Percentiles rank a stretch among this genome's conserved stretches.
Conservation (phyloP, 2,797 vertebrate species). For the Ctenochaetus hawaiiensis region DNA sequence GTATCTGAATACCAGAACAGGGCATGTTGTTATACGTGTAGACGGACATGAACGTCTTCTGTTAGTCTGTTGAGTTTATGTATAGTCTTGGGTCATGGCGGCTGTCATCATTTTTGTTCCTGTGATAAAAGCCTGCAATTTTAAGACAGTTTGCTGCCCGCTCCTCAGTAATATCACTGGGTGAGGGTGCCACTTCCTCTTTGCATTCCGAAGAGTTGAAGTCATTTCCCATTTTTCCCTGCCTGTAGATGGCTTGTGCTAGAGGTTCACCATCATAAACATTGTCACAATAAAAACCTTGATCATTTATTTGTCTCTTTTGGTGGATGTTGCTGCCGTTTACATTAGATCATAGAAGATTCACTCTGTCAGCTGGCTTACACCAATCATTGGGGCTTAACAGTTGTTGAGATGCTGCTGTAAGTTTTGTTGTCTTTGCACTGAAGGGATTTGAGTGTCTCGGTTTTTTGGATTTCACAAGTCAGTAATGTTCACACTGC, state of each 20-base stretch:
- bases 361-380: neutral
- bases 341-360: conserved; percentile 12
- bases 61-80: neutral
- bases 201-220: conserved; percentile 70
- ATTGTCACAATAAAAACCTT: neutral
- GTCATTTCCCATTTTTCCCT: conserved; percentile 77
- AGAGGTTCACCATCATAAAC: conserved; percentile 6
- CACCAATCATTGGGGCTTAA: neutral
- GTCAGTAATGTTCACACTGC: conserved; percentile 52
- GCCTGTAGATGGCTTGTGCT: conserved; percentile 47
- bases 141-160: neutral
- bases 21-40: neutral
- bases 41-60: conserved; percentile 11
- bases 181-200: conserved; percentile 70
- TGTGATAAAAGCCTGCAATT: conserved; percentile 7
- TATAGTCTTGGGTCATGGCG: neutral
- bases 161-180: conserved; percentile 40
- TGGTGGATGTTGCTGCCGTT: neutral
- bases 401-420: conserved; percentile 22
- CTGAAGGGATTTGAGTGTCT: neutral
- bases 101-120: neutral
- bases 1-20: conserved; percentile 13
- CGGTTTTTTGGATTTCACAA: conserved; percentile 36
- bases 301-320: neutral
- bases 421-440: conserved; percentile 4